phyloP scores from a whole-genome alignment of 1,140 invertebrate genomes.

The Berghia stephanieae region DNA sequence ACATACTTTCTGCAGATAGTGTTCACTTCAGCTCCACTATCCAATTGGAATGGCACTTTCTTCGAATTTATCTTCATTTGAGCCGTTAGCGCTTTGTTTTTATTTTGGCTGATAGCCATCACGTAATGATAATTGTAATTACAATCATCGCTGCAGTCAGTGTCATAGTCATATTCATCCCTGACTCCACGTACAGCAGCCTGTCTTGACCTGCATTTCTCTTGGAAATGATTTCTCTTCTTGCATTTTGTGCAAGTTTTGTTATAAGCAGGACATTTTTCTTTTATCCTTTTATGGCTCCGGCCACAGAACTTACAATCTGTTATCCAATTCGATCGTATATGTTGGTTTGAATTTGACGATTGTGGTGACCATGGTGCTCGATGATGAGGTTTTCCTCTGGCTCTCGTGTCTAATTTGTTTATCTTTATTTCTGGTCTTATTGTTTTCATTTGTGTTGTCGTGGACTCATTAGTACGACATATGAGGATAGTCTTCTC shows the following conservation, averaged over 20 bases:
- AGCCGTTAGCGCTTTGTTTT: not conserved
- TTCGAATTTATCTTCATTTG: not conserved
- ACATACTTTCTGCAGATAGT: not conserved
- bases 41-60: not conserved
- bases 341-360: too few relatives aligned
- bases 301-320: slow-evolving; percentile 1
- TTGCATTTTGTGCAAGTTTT: not conserved
- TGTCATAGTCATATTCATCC: not conserved
- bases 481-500: not conserved
- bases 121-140: not conserved
- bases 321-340: too few relatives aligned
- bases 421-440: not conserved
- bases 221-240: not conserved
- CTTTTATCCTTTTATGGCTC: not conserved
- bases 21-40: not conserved
- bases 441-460: not conserved
- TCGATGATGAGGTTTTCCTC: too few relatives aligned
- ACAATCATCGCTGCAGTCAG: not conserved
- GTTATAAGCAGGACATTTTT: not conserved
- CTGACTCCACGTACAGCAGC: too few relatives aligned
- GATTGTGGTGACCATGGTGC: too few relatives aligned
- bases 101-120: not conserved
- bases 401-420: too few relatives aligned
- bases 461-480: not conserved
- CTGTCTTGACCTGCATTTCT: not conserved